Percentiles rank a stretch among this genome's conserved stretches.
Evolutionary conservation across 2,113 vertebrate species (phyloP).

Genomic region (Eublepharis macularius): DNA sequence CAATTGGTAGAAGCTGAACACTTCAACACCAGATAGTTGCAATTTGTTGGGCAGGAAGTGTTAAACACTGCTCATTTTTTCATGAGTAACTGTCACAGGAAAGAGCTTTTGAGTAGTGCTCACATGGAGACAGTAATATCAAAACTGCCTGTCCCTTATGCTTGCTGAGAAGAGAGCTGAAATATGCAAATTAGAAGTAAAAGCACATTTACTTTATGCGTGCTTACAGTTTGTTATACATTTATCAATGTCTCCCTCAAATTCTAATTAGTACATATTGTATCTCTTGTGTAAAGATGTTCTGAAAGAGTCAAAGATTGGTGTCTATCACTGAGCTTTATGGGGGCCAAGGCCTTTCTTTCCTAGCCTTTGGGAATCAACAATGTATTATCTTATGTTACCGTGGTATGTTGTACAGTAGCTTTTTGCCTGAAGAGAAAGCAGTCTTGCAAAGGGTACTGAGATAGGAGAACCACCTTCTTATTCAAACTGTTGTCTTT

Average conservation of each 20-base stretch:
- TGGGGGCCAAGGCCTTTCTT: neutral
- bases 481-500: no score
- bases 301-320: neutral
- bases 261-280: neutral
- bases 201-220: no score
- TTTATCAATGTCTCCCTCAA: neutral
- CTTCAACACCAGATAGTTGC: no score
- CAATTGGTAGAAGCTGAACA: neutral
- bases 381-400: neutral
- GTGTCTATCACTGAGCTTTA: neutral
- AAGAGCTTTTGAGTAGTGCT: neutral
- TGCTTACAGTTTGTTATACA: neutral
- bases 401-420: neutral
- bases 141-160: no score
- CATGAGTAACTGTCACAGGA: no score
- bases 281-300: neutral
- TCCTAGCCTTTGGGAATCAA: neutral
- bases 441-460: neutral
- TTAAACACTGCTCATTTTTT: neutral
- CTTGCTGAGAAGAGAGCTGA: neutral
- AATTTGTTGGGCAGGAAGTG: neutral
- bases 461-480: neutral
- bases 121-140: neutral
- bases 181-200: neutral
- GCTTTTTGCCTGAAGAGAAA: neutral